Evolutionary conservation across 2,888 invertebrate genomes (phyloP).

Genomic region (Drosophila putrida): DNA sequence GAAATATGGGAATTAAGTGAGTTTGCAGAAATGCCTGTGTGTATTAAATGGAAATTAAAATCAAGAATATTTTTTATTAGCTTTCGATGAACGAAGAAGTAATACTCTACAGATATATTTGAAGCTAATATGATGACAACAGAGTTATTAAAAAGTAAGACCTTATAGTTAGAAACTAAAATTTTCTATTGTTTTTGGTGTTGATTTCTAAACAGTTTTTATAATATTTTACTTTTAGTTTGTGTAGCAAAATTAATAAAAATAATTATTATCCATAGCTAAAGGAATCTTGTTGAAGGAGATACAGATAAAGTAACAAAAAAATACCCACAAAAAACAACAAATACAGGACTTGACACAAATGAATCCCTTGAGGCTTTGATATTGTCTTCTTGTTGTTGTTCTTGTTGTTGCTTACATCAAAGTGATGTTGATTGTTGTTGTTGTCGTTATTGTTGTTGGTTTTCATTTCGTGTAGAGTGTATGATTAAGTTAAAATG

Average conservation of each 20-base stretch:
- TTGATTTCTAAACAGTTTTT: no score
- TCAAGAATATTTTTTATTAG: background rate
- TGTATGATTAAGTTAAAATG: constrained; percentile 72
- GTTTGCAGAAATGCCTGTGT: constrained; percentile 12
- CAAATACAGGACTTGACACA: constrained; percentile 5
- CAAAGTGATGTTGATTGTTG: constrained; percentile 33
- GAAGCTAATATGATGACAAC: no score
- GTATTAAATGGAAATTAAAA: constrained; percentile 52
- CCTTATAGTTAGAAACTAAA: background rate
- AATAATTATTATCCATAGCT: background rate
- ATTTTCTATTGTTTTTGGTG: no score
- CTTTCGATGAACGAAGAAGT: no score
- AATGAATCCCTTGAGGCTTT: background rate
- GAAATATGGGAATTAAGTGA: constrained; percentile 36
- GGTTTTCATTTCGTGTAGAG: constrained; percentile 21
- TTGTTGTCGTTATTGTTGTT: constrained; percentile 13
- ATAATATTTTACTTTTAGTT: no score
- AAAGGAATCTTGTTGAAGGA: background rate
- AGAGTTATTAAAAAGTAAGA: background rate
- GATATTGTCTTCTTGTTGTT: background rate
- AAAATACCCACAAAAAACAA: background rate
- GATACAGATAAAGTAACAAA: background rate
- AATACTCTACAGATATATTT: constrained; percentile 6
- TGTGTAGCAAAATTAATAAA: no score
- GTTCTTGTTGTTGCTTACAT: constrained; percentile 23